A percentile compares a stretch with the other conserved stretches of the same genome.
phyloP scores from a whole-genome alignment of 2,113 vertebrate genomes.

The Octodon degus region DNA sequence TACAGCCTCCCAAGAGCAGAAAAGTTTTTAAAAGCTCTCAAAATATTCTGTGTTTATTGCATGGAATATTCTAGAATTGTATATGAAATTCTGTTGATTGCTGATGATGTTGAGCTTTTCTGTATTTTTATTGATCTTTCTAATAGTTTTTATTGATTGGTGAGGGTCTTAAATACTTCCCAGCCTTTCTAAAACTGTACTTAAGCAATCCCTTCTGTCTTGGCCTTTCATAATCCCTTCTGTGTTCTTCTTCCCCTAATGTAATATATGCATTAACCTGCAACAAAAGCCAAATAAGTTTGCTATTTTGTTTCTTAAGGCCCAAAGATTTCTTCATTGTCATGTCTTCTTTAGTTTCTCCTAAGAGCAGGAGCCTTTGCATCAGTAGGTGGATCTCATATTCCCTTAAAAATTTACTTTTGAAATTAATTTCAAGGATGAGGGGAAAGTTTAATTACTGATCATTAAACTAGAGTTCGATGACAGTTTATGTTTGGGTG shows the following conservation, averaged over 20 bases:
- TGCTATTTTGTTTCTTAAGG: background rate
- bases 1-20: no score
- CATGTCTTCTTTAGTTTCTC: background rate
- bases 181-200: background rate
- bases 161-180: background rate
- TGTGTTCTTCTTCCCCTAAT: background rate
- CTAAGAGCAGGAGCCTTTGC: background rate
- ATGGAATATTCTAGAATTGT: background rate
- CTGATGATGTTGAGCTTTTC: background rate
- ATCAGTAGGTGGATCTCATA: background rate
- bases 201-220: background rate
- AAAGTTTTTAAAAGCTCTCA: background rate
- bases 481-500: background rate
- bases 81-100: background rate
- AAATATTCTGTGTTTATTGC: background rate
- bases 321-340: background rate
- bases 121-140: background rate
- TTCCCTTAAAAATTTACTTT: constrained; percentile 2
- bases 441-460: background rate
- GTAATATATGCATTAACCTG: background rate
- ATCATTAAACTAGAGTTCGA: constrained; percentile 4
- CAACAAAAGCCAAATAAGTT: background rate
- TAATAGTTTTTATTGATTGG: background rate
- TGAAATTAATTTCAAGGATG: constrained; percentile 4
- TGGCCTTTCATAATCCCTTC: background rate